These are phyloP conservation scores for Agrochola lota DNA, from an alignment of 2,888 invertebrate species.

Conservation along the genomic window DNA sequence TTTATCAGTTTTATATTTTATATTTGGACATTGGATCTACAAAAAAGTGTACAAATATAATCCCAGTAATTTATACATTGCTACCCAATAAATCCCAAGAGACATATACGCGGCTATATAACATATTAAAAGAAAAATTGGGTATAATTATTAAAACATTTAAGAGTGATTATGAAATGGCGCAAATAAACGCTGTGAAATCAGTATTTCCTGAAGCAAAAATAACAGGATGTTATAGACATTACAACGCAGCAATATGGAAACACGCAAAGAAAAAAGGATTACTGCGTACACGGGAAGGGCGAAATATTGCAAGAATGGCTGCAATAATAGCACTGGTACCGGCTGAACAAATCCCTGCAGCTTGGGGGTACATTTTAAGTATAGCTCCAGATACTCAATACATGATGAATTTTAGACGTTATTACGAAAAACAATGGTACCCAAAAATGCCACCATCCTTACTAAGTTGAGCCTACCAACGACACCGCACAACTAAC, in stretches of 20 bases:
- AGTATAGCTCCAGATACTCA: conserved; percentile 14
- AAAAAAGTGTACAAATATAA: conserved; percentile 23
- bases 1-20: conserved; percentile 36
- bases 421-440: conserved; percentile 42
- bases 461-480: conserved; percentile 14
- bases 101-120: conserved; percentile 22
- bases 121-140: conserved; percentile 28
- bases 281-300: background rate
- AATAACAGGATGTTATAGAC: conserved; percentile 1
- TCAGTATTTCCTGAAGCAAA: no score
- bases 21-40: conserved; percentile 19
- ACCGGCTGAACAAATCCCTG: no score
- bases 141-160: conserved; percentile 27
- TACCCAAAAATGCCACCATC: conserved; percentile 35
- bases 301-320: no score
- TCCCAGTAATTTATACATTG: conserved; percentile 34
- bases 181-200: no score
- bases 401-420: conserved; percentile 36
- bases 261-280: conserved; percentile 8
- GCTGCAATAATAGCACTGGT: no score
- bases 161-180: conserved; percentile 8
- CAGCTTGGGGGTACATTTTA: background rate
- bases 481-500: conserved; percentile 38
- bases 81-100: background rate
- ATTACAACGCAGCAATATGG: conserved; percentile 35